Conservation (phyloP, 2,888 invertebrate species). For the Hypsopygia costalis region DNA sequence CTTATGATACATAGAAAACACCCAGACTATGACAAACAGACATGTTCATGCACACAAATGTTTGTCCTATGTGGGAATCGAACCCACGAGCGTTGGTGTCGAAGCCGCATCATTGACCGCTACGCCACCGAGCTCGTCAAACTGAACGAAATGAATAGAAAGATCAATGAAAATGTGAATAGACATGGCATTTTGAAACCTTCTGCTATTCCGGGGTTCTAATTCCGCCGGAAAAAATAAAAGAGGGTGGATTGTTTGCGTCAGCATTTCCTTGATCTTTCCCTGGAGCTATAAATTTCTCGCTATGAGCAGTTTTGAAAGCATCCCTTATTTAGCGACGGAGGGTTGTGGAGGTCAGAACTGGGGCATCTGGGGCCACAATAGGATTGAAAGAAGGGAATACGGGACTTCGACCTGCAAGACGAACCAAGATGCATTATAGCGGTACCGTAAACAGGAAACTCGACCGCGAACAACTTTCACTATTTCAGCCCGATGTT, state of each 20-base stretch:
- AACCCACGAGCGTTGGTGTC: too few species aligned
- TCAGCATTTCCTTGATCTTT: not conserved
- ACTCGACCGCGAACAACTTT: conserved; percentile 36
- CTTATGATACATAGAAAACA: too few species aligned
- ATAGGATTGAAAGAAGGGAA: not conserved
- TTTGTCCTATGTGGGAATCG: too few species aligned
- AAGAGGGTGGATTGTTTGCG: not conserved
- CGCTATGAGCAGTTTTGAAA: not conserved
- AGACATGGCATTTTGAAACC: too few species aligned
- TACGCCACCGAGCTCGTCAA: too few species aligned
- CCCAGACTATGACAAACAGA: too few species aligned
- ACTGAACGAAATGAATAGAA: too few species aligned
- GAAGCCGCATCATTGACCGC: too few species aligned
- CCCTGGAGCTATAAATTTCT: not conserved
- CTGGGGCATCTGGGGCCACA: not conserved
- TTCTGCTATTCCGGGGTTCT: not conserved
- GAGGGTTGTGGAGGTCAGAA: not conserved
- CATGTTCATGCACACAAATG: too few species aligned
- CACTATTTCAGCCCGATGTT: conserved; percentile 29
- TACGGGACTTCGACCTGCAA: not conserved
- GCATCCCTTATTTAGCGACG: not conserved
- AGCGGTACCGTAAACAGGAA: not conserved
- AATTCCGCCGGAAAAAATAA: not conserved
- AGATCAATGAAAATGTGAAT: too few species aligned
- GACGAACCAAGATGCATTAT: not conserved